Base-by-base conservation (phyloP, 2,888 invertebrate species). In the Drosophila vallismaia region DNA sequence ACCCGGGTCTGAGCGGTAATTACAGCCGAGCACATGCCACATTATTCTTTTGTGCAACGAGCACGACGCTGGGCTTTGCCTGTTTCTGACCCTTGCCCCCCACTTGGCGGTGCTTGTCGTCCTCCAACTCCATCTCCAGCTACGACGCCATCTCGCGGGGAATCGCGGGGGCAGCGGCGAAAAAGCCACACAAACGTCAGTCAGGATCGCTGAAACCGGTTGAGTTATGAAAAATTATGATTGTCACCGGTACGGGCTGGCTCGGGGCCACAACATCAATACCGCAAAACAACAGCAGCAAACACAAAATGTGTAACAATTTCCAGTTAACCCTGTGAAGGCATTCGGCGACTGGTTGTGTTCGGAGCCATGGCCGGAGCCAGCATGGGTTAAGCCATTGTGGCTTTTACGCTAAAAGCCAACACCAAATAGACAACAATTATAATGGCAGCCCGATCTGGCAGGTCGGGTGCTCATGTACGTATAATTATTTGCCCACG, bases 11-110 rank as follows among this genome's bases (percentile, higher is more conserved):
- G 40, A 42, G 40, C 12, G 76, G 75, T 86, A 88, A 88, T 85
- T 85, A 79, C 74, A 57, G 60, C 69, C 63, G 58, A 69, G 82
- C 88, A 85, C 84, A 88, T 88, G 84, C 87, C 87, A 86, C 88
- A 85, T 85, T 79, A 88, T 88, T 85, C 87, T 84, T 86, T 82
- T 86, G 82, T 86, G 84, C 87, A 84, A 86, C 79, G 80, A 82
- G 82, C 82, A 77, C 79, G 70, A 81, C 60, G 64, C 64, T 7
- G 4, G 40, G 40, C 12, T 4, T 40, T 42, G 40, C 40, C 12
- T 38, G 68, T 50, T 55, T 38, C 60, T 44, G 51, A 56, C 58
- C 70, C 55, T 70, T 40, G 49, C 12, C 63, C 45, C 28, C 28
- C 57, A 46, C 45, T 38, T 40, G 12, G 44, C 53, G 45, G 52